Base-by-base conservation (phyloP, 2,113 vertebrate species). In the Archilochus colubris region DNA sequence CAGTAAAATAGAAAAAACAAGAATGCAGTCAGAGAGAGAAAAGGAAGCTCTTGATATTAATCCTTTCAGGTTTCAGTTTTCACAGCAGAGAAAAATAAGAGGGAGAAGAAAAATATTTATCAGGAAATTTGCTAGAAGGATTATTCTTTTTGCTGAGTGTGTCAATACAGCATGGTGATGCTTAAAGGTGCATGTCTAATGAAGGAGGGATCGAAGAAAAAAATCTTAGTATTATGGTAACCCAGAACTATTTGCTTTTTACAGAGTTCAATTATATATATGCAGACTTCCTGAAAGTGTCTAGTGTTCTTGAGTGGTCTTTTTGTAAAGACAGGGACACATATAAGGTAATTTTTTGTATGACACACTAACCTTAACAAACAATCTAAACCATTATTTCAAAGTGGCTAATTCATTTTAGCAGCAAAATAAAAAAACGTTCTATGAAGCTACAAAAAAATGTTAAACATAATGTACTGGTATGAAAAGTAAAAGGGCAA, bases 171-270 rank as follows among this genome's bases (percentile, higher is more conserved):
- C 7, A 48, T 12, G 28, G 10, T 46, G n/a, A 62, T 85, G 28
- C 9, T 80, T 40, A 61, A 80, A 53, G 7, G 4, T 66, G 19
- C 14, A 51, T 0, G 0, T 61, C 6, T 57, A 76, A 69, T 36
- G 53, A 69, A 68, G 16, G 7, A 89, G 7, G 2, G 8, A 84
- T 67, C 10, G 40, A 8, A 36, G 24, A 85, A 86, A 85, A 86
- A 82, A 51, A 46, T 36, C 6, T 36, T 87, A 38, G 10, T 19
- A n/a, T 78, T 53, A 68, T 4, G 18, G 50, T 30, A 58, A 62
- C 3, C 16, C 30, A 73, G 21, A 82, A 72, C 3, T 69, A n/a
- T 86, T 36, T 69, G 11, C 3, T 22, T 64, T 77, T 59, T 25
- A 73, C 13, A n/a, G 81, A 68, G 5, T 62, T 69, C 27, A 31